Base-by-base conservation (phyloP, 2,888 invertebrate species). In the Electrophaes corylata region DNA sequence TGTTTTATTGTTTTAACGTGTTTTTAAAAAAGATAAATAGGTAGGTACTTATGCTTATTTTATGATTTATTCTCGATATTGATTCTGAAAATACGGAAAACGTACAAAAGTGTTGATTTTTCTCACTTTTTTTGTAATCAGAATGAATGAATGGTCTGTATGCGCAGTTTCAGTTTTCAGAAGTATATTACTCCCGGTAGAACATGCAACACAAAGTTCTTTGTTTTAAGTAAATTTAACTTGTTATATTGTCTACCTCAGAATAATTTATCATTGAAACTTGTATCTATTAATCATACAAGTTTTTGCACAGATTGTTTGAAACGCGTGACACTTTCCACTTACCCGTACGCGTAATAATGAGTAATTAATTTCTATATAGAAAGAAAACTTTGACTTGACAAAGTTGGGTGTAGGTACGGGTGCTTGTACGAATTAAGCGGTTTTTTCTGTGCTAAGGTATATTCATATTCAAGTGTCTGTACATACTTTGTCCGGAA, bases 381-480 rank as follows among this genome's bases (percentile, higher is more conserved):
- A 67, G 68, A 74, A 73, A 75, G 72, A 74, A 76, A 78, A 76
- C 65, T 77, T 76, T 53, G 72, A 71, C 69, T 73, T 73, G 65
- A 68, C 67, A 69, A 75, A 69, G 72, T 43, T 47, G 41, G 49
- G 55, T 57, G 23, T 55, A 62, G 19, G 11, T 46, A 40, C 26
- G n/a, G n/a, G 66, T 74, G 70, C 46, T 52, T 59, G 61, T 64
- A 48, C 52, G 39, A 19, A 64, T 49, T 54, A 55, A 8, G 53
- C 26, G 10, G 40, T 11, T 46, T 53, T 35, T 10, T 14, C 18
- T 31, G 18, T 14, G 10, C n/a, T 31, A n/a, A 33, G n/a, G 29
- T 19, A 5, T 31, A 18, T 18, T 45, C 6, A 16, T 29, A 29
- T 11, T 43, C 26, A 26, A 11, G 18, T 40, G 41, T 20, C n/a